Percentiles rank a stretch among this genome's conserved stretches.
Evolutionary conservation across 2,113 vertebrate genomes (phyloP).

Genomic region (Piaya cayana): DNA sequence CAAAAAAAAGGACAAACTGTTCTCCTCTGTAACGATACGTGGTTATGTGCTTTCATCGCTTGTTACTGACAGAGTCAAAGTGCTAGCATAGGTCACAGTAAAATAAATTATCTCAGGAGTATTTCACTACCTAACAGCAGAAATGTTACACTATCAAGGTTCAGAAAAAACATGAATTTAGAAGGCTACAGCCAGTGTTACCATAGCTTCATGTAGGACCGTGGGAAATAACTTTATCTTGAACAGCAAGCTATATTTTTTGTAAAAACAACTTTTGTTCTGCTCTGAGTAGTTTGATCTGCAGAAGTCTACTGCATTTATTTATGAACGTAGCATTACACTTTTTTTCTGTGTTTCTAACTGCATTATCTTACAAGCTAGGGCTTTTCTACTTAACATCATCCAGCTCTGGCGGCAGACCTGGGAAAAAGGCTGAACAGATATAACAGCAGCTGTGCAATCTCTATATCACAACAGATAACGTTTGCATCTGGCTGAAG

Average conservation of each 20-base stretch:
- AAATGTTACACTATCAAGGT: not conserved
- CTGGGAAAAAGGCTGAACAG: not conserved
- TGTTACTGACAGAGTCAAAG: not conserved
- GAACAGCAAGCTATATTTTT: not conserved
- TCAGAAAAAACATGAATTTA: not conserved
- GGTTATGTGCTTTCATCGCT: not conserved
- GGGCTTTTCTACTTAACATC: not conserved
- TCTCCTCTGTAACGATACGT: not conserved
- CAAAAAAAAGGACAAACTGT: not conserved
- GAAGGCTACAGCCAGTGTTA: not conserved
- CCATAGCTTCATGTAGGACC: not conserved
- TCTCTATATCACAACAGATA: fast-evolving
- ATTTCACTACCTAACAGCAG: not conserved
- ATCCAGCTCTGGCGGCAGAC: not conserved
- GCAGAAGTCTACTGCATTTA: not conserved
- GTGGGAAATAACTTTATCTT: not conserved
- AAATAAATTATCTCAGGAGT: not conserved
- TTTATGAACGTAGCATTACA: not conserved
- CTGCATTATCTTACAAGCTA: not conserved
- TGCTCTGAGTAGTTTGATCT: not conserved
- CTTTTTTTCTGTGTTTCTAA: not conserved
- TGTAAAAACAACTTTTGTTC: not conserved
- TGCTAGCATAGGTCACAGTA: not conserved
- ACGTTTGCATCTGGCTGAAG: not conserved
- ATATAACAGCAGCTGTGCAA: not conserved